Evolutionary conservation across 1,140 invertebrate species (phyloP).

Genomic region (Bombus waltoni): DNA sequence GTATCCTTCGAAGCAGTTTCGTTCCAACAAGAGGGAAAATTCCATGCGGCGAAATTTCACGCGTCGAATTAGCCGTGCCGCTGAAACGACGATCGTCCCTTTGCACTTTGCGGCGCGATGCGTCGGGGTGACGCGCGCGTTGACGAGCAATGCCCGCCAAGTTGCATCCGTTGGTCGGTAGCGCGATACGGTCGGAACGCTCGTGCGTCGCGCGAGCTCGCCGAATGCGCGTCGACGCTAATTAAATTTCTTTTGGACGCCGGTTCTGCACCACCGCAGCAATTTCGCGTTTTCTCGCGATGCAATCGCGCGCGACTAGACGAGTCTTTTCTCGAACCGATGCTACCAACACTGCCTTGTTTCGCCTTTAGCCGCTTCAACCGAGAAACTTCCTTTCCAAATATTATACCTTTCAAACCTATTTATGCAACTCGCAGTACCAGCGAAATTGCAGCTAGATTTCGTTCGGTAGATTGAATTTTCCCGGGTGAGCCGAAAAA

Average conservation of each 20-base stretch:
- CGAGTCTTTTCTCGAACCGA: not conserved
- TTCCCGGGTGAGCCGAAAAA: no score
- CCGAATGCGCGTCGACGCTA: slow-evolving; percentile 38
- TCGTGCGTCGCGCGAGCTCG: slow-evolving; percentile 16
- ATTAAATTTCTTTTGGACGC: slow-evolving; percentile 54
- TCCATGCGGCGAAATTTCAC: not conserved
- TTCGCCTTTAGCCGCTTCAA: not conserved
- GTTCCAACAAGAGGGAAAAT: not conserved
- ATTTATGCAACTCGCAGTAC: not conserved
- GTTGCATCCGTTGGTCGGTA: slow-evolving; percentile 24
- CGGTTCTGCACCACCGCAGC: slow-evolving; percentile 12
- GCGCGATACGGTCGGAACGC: slow-evolving; percentile 7
- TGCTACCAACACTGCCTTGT: not conserved
- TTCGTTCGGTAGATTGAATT: not conserved
- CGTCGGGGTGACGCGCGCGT: not conserved
- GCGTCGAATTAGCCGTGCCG: slow-evolving; percentile 10
- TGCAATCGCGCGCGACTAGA: not conserved
- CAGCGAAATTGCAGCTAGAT: not conserved
- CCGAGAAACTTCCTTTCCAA: not conserved
- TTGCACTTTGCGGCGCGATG: not conserved
- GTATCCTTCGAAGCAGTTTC: not conserved
- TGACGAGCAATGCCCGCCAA: not conserved
- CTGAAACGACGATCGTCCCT: not conserved
- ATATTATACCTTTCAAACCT: no score
- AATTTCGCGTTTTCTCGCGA: no score